Base-by-base conservation (phyloP, 2,888 invertebrate genomes). In the Acrobasis consociella region DNA sequence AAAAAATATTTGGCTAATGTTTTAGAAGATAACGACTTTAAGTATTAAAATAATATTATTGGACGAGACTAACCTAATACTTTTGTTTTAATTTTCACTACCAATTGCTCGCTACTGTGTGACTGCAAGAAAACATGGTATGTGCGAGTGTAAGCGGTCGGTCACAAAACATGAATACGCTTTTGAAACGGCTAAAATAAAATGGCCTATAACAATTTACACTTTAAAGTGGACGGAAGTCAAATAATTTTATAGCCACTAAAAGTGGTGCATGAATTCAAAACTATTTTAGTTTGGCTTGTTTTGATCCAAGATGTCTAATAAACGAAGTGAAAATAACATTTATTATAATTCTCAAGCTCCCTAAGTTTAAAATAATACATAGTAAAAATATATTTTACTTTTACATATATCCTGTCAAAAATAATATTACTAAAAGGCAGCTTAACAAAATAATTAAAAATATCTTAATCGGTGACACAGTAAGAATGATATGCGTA, bases 121-220 rank as follows among this genome's bases (percentile, higher is more conserved):
- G 16, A 37, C 15, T 56, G 56, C 60, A 17, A n/a, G 17, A 50
- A 63, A 53, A 49, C 61, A 53, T 15, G 22, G 16, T 42, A 13
- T 15, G 16, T n/a, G 50, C 49, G 37, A 15, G 22, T 37, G 49
- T 31, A 11, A 22, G 46, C 17, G 58, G 42, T 53, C 31, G 72
- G 72, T 70, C 75, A 72, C 72, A 69, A 72, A 85, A 87, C 87
- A 87, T 77, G 83, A 79, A 70, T 85, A 83, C 82, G 87, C 87
- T 87, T 81, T 87, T 86, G 85, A 81, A 22, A 76, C 73, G 77
- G 71, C 74, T 75, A 78, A 80, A 84, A 83, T 81, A 80, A 81
- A 81, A 80, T 83, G 74, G 77, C 73, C 78, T 80, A 71, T 77
- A 78, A 80, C 82, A 85, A 86, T 87, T 87, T 80, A 85, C 87